Conservation (phyloP, 2,113 vertebrate genomes). For the Callipepla californica region DNA sequence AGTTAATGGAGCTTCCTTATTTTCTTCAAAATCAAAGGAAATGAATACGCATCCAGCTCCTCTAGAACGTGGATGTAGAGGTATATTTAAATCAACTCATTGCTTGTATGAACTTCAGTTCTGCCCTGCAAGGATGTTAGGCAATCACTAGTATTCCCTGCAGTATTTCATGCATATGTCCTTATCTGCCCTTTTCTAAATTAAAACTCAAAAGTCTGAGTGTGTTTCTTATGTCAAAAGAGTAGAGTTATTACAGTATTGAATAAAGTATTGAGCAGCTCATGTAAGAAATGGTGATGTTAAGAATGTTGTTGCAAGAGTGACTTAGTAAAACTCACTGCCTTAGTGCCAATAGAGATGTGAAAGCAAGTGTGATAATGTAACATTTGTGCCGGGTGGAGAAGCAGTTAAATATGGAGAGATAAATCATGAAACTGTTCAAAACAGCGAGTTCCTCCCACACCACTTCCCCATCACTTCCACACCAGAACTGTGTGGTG, state of each 20-base stretch:
- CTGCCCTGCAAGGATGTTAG: neutral
- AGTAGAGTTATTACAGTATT: neutral
- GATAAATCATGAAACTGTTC: neutral
- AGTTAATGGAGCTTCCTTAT: neutral
- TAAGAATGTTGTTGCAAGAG: neutral
- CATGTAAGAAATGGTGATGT: neutral
- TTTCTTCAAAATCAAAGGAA: neutral
- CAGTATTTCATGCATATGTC: neutral
- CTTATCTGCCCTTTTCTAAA: neutral
- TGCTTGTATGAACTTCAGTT: neutral
- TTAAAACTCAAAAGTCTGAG: neutral
- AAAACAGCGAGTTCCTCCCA: neutral
- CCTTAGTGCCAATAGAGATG: neutral
- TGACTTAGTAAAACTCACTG: neutral
- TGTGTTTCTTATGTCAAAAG: neutral
- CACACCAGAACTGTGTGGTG: neutral
- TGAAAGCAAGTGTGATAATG: neutral
- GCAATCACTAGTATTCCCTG: neutral
- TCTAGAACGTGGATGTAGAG: neutral
- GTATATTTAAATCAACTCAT: neutral
- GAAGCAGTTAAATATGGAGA: neutral
- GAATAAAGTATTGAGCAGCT: neutral
- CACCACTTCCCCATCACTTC: neutral
- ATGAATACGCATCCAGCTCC: neutral
- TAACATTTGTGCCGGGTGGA: rapidly evolving